phyloP scores from a whole-genome alignment of 2,797 vertebrate genomes.

The Ceryle rudis region DNA sequence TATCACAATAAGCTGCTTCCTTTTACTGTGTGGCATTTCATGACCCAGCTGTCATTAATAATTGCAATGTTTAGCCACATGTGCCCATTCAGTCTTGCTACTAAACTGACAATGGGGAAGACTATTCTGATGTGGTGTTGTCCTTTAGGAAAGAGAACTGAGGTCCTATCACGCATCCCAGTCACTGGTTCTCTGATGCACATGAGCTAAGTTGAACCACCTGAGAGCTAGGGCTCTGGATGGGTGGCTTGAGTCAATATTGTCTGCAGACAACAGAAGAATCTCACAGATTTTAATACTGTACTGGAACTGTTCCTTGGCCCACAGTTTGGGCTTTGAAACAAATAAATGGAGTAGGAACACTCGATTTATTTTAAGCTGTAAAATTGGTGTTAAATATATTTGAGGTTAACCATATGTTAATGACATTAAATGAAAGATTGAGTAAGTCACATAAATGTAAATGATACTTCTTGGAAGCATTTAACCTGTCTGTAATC shows the following conservation, averaged over 20 bases:
- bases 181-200: background rate
- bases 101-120: background rate
- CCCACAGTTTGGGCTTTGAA: background rate
- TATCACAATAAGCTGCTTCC: background rate
- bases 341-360: background rate
- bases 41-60: background rate
- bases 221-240: background rate
- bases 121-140: background rate
- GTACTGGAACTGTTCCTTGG: background rate
- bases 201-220: background rate
- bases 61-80: background rate
- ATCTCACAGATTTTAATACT: background rate
- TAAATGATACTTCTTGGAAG: conserved; percentile 50
- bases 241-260: background rate
- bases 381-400: conserved; percentile 33
- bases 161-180: background rate
- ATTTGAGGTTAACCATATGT: conserved; percentile 52
- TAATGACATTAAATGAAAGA: conserved; percentile 56
- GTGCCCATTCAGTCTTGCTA: background rate
- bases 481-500: background rate
- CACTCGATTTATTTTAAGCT: background rate
- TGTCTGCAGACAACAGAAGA: background rate
- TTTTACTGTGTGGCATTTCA: background rate
- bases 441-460: conserved; percentile 8
- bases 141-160: background rate